Evolutionary conservation across 2,113 vertebrate genomes (phyloP).

Genomic region (Blennius ocellaris): DNA sequence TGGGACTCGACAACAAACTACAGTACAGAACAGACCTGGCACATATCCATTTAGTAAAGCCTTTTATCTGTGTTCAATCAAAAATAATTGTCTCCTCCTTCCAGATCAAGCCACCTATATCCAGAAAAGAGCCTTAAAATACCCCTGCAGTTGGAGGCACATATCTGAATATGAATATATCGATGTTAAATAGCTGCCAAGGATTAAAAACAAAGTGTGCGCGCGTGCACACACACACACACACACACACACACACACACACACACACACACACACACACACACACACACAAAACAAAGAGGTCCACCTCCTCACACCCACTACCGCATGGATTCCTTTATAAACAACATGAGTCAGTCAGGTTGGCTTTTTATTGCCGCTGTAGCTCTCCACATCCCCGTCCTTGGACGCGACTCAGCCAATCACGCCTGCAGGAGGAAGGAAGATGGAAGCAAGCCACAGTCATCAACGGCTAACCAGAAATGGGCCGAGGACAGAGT

Average conservation of each 20-base stretch:
- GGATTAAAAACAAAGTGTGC: constrained; percentile 65
- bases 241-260: constrained; percentile 50
- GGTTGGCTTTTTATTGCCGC: constrained; percentile 67
- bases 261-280: constrained; percentile 39
- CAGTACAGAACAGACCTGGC: constrained; percentile 50
- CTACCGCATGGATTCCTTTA: constrained; percentile 70
- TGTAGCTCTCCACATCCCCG: constrained; percentile 58
- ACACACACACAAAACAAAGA: constrained; percentile 70
- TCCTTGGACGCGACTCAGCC: constrained; percentile 72
- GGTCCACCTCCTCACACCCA: constrained; percentile 81
- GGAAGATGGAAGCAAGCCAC: constrained; percentile 48
- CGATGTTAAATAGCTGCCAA: constrained; percentile 76
- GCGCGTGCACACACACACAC: constrained; percentile 48
- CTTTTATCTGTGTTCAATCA: constrained; percentile 74
- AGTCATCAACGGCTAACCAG: constrained; percentile 66
- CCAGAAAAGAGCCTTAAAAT: constrained; percentile 52
- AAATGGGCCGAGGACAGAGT: constrained; percentile 56
- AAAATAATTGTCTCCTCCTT: constrained; percentile 72
- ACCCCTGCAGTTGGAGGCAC: constrained; percentile 57
- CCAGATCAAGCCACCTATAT: constrained; percentile 58
- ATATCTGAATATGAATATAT: constrained; percentile 74
- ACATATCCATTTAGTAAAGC: constrained; percentile 50
- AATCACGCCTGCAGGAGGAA: constrained; percentile 50
- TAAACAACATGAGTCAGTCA: constrained; percentile 73
- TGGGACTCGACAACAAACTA: constrained; percentile 17